A percentile compares a stretch with the other conserved stretches of the same genome.
Evolutionary conservation across 2,797 vertebrate genomes (phyloP).

Genomic region (Parauchenoglanis punctatus): DNA sequence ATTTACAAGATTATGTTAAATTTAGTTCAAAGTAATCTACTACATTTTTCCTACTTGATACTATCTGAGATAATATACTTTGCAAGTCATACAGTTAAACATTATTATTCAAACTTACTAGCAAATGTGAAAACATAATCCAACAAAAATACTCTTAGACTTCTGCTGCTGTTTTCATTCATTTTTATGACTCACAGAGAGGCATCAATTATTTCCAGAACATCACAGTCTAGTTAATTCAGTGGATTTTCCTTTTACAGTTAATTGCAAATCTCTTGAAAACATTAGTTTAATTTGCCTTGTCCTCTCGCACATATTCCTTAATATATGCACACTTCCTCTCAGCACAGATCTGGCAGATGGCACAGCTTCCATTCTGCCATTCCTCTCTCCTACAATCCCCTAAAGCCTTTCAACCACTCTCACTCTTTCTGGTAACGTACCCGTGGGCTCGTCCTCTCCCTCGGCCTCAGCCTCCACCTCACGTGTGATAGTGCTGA

Average conservation of each 20-base stretch:
- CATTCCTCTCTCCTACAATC: background rate
- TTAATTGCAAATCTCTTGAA: slow-evolving; percentile 10
- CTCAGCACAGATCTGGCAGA: background rate
- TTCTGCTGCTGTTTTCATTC: background rate
- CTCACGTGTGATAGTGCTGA: slow-evolving; percentile 95
- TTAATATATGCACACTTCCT: slow-evolving; percentile 2
- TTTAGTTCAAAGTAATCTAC: background rate
- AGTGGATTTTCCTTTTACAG: background rate
- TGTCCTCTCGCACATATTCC: background rate
- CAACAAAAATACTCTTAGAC: background rate
- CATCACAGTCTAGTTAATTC: background rate
- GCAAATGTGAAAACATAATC: background rate
- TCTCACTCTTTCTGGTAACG: background rate
- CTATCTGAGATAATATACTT: background rate
- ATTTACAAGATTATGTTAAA: background rate
- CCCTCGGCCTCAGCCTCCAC: slow-evolving; percentile 84
- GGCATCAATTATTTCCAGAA: background rate
- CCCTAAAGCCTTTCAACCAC: slow-evolving; percentile 4
- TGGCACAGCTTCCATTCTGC: slow-evolving; percentile 4
- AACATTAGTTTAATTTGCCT: background rate
- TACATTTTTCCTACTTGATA: too few relatives aligned
- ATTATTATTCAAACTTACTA: background rate
- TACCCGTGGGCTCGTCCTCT: slow-evolving; percentile 94
- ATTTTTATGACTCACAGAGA: background rate
- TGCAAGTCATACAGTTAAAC: background rate